Evolutionary conservation across 2,888 invertebrate species (phyloP).

Genomic region (Ommatoiulus sabulosus): DNA sequence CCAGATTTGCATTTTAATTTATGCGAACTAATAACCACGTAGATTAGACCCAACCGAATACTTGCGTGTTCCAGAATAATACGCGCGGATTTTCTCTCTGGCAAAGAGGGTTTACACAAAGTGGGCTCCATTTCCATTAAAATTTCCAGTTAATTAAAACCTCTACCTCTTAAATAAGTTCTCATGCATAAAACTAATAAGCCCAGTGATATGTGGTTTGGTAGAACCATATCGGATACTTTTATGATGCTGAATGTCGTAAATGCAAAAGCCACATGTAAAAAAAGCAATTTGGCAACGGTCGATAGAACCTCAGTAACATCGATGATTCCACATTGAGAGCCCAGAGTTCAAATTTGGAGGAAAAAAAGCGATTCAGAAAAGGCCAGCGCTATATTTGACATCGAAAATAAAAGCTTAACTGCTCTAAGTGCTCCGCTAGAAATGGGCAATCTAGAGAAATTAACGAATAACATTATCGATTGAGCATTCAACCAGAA

Average conservation of each 20-base stretch:
- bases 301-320: slow-evolving; percentile 2
- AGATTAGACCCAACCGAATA: neutral
- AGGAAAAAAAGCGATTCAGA: neutral
- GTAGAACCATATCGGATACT: neutral
- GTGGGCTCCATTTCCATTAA: slow-evolving; percentile 15
- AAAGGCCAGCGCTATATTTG: neutral
- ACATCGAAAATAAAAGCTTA: slow-evolving; percentile 28
- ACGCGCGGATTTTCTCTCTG: neutral
- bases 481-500: neutral
- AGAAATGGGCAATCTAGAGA: slow-evolving; percentile 28
- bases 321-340: slow-evolving; percentile 11
- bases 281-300: slow-evolving; percentile 34
- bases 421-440: neutral
- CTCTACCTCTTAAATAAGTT: slow-evolving; percentile 34
- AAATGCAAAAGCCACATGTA: slow-evolving; percentile 34
- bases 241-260: neutral
- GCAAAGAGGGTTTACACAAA: neutral
- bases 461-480: slow-evolving; percentile 28
- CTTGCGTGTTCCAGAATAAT: slow-evolving; percentile 9
- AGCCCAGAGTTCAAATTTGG: slow-evolving; percentile 1
- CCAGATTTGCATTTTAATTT: neutral
- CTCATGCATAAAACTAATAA: slow-evolving; percentile 21
- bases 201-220: slow-evolving; percentile 17
- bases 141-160: slow-evolving; percentile 28
- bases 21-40: neutral